A percentile compares a stretch with the other conserved stretches of the same genome.
Conservation (phyloP, 92 coral and sea anemone genomes). For the Epizoanthus illoricatus region DNA sequence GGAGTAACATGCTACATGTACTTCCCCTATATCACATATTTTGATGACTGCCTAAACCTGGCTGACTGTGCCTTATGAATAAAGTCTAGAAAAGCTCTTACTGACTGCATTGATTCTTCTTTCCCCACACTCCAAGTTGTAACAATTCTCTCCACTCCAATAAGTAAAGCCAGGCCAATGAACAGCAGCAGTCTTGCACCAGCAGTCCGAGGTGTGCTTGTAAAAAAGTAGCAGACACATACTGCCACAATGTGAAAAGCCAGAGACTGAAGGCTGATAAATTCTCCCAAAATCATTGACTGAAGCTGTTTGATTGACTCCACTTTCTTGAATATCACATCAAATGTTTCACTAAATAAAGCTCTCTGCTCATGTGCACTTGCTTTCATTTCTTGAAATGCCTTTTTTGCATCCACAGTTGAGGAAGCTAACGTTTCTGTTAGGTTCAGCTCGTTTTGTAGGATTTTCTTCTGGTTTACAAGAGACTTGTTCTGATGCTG, state of each 20-base stretch:
- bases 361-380: slow-evolving; percentile 86
- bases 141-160: slow-evolving; percentile 73
- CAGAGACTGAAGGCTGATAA: slow-evolving; percentile 91
- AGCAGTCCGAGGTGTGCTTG: slow-evolving; percentile 95
- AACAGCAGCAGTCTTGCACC: slow-evolving; percentile 86
- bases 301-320: slow-evolving; percentile 87
- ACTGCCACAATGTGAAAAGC: slow-evolving; percentile 90
- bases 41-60: too few species aligned
- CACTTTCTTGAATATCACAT: slow-evolving; percentile 83
- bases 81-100: not conserved
- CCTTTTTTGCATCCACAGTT: slow-evolving; percentile 75
- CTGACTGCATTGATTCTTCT: slow-evolving; percentile 57
- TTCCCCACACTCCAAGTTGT: slow-evolving; percentile 71
- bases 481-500: slow-evolving; percentile 81
- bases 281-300: slow-evolving; percentile 96
- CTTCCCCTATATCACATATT: too few species aligned
- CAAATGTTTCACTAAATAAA: slow-evolving; percentile 90
- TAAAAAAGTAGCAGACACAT: slow-evolving; percentile 84
- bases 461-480: slow-evolving; percentile 79
- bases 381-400: slow-evolving; percentile 88
- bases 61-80: not conserved
- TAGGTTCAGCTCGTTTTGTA: slow-evolving; percentile 66
- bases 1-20: too few species aligned
- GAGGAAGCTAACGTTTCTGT: slow-evolving; percentile 78
- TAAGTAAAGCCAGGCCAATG: slow-evolving; percentile 62